A percentile compares a stretch with the other conserved stretches of the same genome.
Evolutionary conservation across 2,888 invertebrate genomes (phyloP).

Genomic region (Cepaea hortensis): DNA sequence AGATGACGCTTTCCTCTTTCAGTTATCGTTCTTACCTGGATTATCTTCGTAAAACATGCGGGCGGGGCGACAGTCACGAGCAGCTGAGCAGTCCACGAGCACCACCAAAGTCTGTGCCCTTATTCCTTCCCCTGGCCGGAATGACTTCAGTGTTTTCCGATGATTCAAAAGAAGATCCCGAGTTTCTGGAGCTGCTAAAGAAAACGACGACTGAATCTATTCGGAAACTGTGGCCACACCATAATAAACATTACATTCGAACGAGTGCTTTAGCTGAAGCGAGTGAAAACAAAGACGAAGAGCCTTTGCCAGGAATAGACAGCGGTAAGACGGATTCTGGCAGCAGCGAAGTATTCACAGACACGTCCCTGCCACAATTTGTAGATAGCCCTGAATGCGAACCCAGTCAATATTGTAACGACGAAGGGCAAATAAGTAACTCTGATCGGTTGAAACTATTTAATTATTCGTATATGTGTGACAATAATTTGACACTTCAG

Average conservation of each 20-base stretch:
- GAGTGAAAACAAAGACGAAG: conserved; percentile 12
- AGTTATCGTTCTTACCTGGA: conserved; percentile 47
- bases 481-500: conserved; percentile 11
- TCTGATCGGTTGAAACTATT: conserved; percentile 10
- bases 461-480: conserved; percentile 13
- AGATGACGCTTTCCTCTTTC: background rate
- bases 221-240: conserved; percentile 45
- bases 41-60: conserved; percentile 44
- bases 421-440: background rate
- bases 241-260: conserved; percentile 20
- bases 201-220: conserved; percentile 49
- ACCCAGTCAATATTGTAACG: background rate
- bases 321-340: background rate
- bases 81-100: conserved; percentile 26
- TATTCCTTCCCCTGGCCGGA: conserved; percentile 41
- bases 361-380: conserved; percentile 10
- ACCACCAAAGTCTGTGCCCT: conserved; percentile 31
- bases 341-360: background rate
- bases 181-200: conserved; percentile 41
- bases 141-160: conserved; percentile 47
- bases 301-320: background rate
- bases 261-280: conserved; percentile 8
- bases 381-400: background rate
- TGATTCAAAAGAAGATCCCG: conserved; percentile 44
- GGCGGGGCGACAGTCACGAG: conserved; percentile 32